A percentile compares a stretch with the other conserved stretches of the same genome.
These are phyloP conservation scores for Halcyon chelicuti DNA, from an alignment of 2,797 vertebrate genomes.

Conservation along the genomic window DNA sequence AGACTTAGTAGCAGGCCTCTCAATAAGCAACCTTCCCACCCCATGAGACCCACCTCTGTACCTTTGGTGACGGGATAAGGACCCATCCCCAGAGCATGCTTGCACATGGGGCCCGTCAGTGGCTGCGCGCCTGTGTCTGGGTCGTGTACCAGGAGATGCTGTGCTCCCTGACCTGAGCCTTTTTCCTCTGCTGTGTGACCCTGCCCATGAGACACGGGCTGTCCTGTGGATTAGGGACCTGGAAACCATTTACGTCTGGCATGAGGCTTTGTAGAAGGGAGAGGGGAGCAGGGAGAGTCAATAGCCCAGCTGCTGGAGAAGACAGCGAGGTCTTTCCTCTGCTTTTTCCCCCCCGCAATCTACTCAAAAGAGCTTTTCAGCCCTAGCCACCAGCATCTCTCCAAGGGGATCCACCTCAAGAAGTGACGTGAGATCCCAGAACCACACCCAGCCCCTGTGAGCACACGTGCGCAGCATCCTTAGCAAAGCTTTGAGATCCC, in stretches of 20 bases:
- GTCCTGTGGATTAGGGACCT: background rate
- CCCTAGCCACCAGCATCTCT: background rate
- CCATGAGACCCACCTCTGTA: fast-evolving
- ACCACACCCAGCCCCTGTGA: fast-evolving
- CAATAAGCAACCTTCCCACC: no score
- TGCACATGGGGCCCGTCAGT: fast-evolving
- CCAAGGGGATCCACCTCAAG: background rate
- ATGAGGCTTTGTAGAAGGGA: background rate
- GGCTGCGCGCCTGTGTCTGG: background rate
- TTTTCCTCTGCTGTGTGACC: background rate
- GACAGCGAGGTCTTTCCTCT: background rate
- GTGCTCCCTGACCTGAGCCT: background rate
- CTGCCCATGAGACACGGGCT: fast-evolving
- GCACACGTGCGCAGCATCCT: background rate
- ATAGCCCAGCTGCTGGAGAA: background rate
- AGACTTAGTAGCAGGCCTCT: background rate
- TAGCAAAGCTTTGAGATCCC: background rate
- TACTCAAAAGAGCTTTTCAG: background rate
- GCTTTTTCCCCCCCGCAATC: background rate
- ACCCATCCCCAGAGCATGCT: background rate
- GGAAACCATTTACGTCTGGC: background rate
- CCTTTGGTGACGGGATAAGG: fast-evolving
- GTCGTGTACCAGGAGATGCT: background rate
- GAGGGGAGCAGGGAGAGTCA: background rate
- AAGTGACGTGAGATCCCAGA: background rate